Percentiles rank a stretch among this genome's conserved stretches.
Conservation (phyloP, 37 sponge, comb jelly and placozoan genomes). For the Haliclona indistincta region DNA sequence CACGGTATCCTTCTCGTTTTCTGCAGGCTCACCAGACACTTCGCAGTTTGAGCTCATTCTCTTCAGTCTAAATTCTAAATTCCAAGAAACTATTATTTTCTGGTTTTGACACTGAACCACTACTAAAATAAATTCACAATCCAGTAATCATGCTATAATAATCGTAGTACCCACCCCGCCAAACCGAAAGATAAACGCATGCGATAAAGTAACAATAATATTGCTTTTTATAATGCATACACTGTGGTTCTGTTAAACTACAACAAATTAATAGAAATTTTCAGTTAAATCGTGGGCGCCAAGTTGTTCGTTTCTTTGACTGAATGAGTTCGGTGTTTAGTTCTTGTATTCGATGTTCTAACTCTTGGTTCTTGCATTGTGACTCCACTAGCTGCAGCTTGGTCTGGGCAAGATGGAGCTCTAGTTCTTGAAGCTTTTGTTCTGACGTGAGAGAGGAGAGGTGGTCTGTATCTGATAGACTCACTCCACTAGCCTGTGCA, state of each 20-base stretch:
- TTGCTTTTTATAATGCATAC: too few relatives aligned
- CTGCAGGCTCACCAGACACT: too few relatives aligned
- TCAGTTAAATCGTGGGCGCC: slow-evolving; percentile 2
- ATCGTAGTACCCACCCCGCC: too few relatives aligned
- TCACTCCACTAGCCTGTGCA: slow-evolving; percentile 4
- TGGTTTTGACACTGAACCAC: too few relatives aligned
- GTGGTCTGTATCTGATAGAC: slow-evolving; percentile 11
- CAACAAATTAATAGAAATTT: not conserved
- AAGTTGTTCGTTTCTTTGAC: not conserved
- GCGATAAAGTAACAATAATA: too few relatives aligned
- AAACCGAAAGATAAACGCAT: too few relatives aligned
- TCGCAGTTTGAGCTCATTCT: too few relatives aligned
- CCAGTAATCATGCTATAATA: too few relatives aligned
- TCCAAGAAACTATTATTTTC: too few relatives aligned
- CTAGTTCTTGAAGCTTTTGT: slow-evolving; percentile 71
- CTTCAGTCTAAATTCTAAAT: too few relatives aligned
- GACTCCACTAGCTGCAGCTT: slow-evolving; percentile 87
- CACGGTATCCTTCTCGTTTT: too few relatives aligned
- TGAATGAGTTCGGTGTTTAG: not conserved
- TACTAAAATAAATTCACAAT: too few relatives aligned
- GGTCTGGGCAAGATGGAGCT: slow-evolving; percentile 91
- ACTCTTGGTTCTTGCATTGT: slow-evolving; percentile 80
- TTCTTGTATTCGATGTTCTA: slow-evolving; percentile 60
- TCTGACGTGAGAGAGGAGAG: slow-evolving; percentile 65
- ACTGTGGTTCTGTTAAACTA: not conserved